Base-by-base conservation (phyloP, 2,888 invertebrate genomes). In the Pheosia tremula region DNA sequence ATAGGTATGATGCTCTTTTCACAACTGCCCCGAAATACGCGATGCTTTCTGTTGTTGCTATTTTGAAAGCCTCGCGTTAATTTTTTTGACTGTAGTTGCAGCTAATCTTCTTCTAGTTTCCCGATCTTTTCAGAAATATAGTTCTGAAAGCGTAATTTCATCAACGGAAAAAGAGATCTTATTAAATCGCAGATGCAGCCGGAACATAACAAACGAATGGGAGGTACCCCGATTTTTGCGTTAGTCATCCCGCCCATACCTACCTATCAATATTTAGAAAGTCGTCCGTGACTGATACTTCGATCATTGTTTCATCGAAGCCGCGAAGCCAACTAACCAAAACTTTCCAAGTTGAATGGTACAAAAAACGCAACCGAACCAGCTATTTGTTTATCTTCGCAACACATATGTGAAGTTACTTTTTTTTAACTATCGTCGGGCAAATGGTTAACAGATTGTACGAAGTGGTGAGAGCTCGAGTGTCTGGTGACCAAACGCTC, bases 391-490 rank as follows among this genome's bases (percentile, higher is more conserved):
- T 65, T 68, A 62, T 61, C 63, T 59, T 58, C 67, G 62, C 59
- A 69, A 72, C 67, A 72, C 66, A 67, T 72, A 71, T 74, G 60
- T 62, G 58, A 66, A 66, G 62, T 74, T 74, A 24, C n/a, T 24
- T 72, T 75, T 67, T 64, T 66, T 61, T 66, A n/a, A 60, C 60
- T 58, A 62, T 61, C 60, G 60, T 62, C 66, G 57, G 63, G 47
- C 74, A 70, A 84, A 82, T 80, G 77, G 74, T 69, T 71, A 78
- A 79, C 77, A 81, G 74, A 81, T 82, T 77, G 75, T 68, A 75
- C 67, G 71, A 66, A 74, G 71, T 75, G 74, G 73, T 75, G 74
- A 74, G 75, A 78, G 71, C 67, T 66, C 61, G 67, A 78, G 72
- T 77, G 69, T 68, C 71, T 72, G 79, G 78, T 80, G 80, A 80